Base-by-base conservation (phyloP, 2,888 invertebrate genomes). In the Agrochola macilenta region DNA sequence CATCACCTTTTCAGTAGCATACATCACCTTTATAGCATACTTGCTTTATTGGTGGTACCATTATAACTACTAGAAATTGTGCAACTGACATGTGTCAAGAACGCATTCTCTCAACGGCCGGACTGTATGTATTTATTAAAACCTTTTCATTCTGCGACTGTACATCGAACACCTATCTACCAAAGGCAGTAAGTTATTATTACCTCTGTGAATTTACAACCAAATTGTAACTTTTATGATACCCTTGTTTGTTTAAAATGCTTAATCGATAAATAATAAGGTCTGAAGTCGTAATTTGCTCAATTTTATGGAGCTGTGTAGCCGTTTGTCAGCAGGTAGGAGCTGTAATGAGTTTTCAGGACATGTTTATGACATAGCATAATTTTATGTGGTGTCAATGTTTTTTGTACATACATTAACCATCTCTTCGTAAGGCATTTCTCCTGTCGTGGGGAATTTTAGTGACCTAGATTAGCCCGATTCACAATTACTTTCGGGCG, bases 251-350 rank as follows among this genome's bases (percentile, higher is more conserved):
- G 52, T 82, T 78, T 65, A 74, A 78, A 75, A 78, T 85, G 68
- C 75, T 75, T 82, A 82, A 86, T 82, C 71, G 78, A 86, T 82
- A 82, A 83, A 86, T 78, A 69, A 74, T 72, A 78, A 72, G 54
- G 69, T 43, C 3, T 20, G 23, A 39, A 52, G 65, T 65, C 70
- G 64, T 76, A 74, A 73, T 84, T 74, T 72, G 30, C 43, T 23
- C 35, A 64, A 74, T 72, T 77, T 85, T 68, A 76, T 43, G 68
- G 11, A 20, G 35, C 35, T 49, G 12, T 54, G n/a, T 60, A 49
- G 54, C 43, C 54, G 46, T 80, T 70, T 78, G 66, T 70, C n/a
- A 57, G 46, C 52, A 43, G 58, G 35, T 26, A 39, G 30, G 14
- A 39, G 43, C 11, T 12, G 54, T 74, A 81, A 74, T 64, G 74